Base-by-base conservation (phyloP, 2,797 vertebrate genomes). In the Spheniscus humboldti region DNA sequence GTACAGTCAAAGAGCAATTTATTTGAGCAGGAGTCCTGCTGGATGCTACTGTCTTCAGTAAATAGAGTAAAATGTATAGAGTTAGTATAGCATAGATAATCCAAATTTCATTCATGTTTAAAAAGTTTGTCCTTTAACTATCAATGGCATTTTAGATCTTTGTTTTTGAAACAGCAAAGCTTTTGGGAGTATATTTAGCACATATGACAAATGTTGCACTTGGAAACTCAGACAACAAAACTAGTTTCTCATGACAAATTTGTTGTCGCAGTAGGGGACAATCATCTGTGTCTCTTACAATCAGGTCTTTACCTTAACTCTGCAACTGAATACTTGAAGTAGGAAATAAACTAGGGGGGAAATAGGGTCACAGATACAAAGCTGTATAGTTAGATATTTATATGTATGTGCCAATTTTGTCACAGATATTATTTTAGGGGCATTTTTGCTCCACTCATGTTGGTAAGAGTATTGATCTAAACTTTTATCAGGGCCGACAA, bases 301-400 rank as follows among this genome's bases (percentile, higher is more conserved):
- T 99, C 99, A 99, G 99, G 99, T 97, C 96, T 97, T 92, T 97
- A 99, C 97, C 98, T 99, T 99, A 98, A 98, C 89, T 98, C 97
- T 99, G 98, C 98, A 98, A 97, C 98, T 97, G 98, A 99, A 99
- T 99, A 99, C 99, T 99, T 99, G 99, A 99, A 99, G 98, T 99
- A 99, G 98, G 98, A 98, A 98, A 98, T 98, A 98, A 98, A 96
- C 96, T 97, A 97, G 98, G 97, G 92, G 92, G 98, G 90, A 98
- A 98, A 97, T 97, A 97, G 98, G 97, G 94, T 98, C 97, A 96
- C 94, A 98, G 98, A 98, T 97, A 96, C 92, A 97, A 97, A 97
- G 90, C 56, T 98, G 98, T 98, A 98, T 97, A 98, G 98, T 98
- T 98, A 98, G 98, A 96, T 97, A 98, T 98, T 99, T 98, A 98